Percentiles rank a stretch among this genome's conserved stretches.
These are phyloP conservation scores for Eidolon helvum DNA, from an alignment of 2,113 vertebrate species.

Conservation along the genomic window DNA sequence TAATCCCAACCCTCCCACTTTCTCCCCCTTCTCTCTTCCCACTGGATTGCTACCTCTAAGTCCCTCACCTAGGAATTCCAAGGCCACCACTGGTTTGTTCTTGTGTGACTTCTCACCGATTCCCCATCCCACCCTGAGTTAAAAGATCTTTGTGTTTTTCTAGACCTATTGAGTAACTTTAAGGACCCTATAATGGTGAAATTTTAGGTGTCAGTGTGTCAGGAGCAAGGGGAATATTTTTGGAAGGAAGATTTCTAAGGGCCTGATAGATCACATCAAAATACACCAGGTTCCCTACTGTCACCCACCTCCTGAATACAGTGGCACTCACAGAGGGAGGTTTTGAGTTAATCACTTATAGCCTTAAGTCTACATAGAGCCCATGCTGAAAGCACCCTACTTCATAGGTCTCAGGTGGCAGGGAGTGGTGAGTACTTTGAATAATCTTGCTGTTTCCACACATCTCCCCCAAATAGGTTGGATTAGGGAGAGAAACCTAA, in stretches of 20 bases:
- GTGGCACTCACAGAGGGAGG: not conserved
- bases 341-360: conserved; percentile 22
- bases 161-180: not conserved
- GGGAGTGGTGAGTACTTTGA: not conserved
- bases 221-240: not conserved
- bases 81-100: not conserved
- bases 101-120: not conserved
- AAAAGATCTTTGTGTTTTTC: not conserved
- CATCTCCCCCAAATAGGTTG: not conserved
- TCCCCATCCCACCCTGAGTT: not conserved
- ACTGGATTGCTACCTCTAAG: not conserved
- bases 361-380: not conserved
- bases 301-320: not conserved
- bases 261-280: not conserved
- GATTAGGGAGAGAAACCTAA: not conserved
- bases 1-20: not conserved
- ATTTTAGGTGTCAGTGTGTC: not conserved
- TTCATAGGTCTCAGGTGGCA: not conserved
- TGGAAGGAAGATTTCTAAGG: not conserved
- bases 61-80: not conserved
- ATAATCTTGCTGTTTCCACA: not conserved
- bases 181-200: not conserved
- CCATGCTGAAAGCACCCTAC: not conserved
- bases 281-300: not conserved
- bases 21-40: not conserved